These are phyloP conservation scores for Phoxinus phoxinus DNA, from an alignment of 2,113 vertebrate genomes.

Conservation along the genomic window DNA sequence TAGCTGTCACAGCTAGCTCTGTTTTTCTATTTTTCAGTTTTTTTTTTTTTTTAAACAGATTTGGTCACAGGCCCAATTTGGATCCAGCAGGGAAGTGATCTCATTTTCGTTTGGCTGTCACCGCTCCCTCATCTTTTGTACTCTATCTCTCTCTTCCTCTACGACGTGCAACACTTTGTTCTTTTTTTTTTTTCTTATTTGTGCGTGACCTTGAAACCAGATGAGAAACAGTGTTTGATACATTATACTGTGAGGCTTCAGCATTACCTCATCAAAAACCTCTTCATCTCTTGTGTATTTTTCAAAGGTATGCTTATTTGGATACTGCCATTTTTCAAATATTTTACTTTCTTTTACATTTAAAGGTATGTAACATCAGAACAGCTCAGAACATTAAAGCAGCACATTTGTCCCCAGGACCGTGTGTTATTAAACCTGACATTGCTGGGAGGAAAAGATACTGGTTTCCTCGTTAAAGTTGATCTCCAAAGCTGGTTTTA, in stretches of 20 bases:
- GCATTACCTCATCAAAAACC: constrained; percentile 14
- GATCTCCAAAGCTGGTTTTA: background rate
- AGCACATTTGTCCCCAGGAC: constrained; percentile 2
- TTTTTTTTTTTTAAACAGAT: constrained; percentile 59
- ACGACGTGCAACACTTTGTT: constrained; percentile 25
- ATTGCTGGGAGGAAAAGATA: background rate
- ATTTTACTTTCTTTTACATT: constrained; percentile 1
- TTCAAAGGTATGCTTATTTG: background rate
- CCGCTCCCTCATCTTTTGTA: constrained; percentile 36
- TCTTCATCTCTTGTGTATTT: constrained; percentile 28
- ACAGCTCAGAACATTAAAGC: constrained; percentile 5
- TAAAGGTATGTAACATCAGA: constrained; percentile 12
- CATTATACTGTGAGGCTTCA: constrained; percentile 32
- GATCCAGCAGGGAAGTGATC: constrained; percentile 65
- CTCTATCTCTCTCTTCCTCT: constrained; percentile 44
- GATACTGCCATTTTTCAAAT: constrained; percentile 1
- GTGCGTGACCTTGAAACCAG: constrained; percentile 42
- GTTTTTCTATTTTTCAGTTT: background rate
- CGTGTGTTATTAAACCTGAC: background rate
- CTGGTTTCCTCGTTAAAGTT: background rate
- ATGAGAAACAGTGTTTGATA: constrained; percentile 17
- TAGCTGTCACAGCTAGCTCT: constrained; percentile 55
- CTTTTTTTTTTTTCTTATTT: constrained; percentile 41
- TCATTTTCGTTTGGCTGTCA: constrained; percentile 65
- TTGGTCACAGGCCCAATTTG: constrained; percentile 63